Base-by-base conservation (phyloP, 2,888 invertebrate genomes). In the Spodoptera littoralis region DNA sequence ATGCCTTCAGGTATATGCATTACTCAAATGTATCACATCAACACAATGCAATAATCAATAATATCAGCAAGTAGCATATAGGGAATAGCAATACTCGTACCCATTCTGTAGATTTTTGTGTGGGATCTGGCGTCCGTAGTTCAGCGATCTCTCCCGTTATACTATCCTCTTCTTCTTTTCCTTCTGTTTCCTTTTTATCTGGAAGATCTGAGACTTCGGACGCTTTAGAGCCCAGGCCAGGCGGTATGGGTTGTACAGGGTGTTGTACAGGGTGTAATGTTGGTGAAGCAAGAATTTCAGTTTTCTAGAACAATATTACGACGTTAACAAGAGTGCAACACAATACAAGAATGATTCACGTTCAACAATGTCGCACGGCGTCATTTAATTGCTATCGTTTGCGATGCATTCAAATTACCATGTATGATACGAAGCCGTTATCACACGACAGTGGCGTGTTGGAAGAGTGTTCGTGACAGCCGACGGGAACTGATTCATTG, bases 91-190 rank as follows among this genome's bases (percentile, higher is more conserved):
- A 24, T 53, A 60, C 11, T 59, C 84, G 81, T 79, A 93, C 93
- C 92, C 92, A 93, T 78, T 89, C 90, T 3, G 88, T 80, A 67
- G 85, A 75, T 70, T 84, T 85, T 60, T 85, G 86, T 6, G 72
- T 70, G 18, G 78, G 68, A 52, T 85, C 88, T 3, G 84, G 56
- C 43, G 84, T 85, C 81, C 86, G 90, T 76, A 88, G 73, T 60
- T 90, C 92, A 11, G 81, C 74, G 12, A 90, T 79, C 58, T 93
- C 92, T 47, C 90, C 91, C 49, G 83, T 87, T 76, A 90, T 90
- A 76, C 88, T 92, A 60, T 91, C 91, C 0, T 88, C 86, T 1
- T 89, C 88, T 8, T 71, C 80, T 48, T 70, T 73, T 41, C 66
- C 76, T 47, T 81, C 65, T 45, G 60, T 56, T 4, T 55, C 44